Percentiles rank a stretch among this genome's conserved stretches.
Evolutionary conservation across 2,888 invertebrate species (phyloP).

Genomic region (Drosophila mayaguana): DNA sequence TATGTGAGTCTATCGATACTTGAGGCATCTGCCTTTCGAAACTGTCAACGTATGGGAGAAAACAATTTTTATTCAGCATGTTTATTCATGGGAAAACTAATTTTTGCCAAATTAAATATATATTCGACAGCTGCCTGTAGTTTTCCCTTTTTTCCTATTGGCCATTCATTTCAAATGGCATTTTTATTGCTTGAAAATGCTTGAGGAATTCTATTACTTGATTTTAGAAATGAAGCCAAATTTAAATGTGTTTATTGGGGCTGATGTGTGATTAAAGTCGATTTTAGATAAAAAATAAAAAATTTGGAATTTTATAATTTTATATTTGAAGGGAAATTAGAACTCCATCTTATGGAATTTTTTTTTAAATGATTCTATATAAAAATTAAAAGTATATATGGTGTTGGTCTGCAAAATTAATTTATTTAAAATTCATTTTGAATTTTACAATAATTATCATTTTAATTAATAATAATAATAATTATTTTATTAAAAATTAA

Average conservation of each 20-base stretch:
- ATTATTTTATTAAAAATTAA: no score
- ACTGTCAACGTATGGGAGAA: conserved; percentile 1
- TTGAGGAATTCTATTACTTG: background rate
- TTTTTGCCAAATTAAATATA: conserved; percentile 12
- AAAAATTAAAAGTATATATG: no score
- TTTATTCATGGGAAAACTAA: conserved; percentile 10
- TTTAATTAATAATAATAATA: no score
- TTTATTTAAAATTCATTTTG: no score
- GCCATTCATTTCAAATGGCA: conserved; percentile 1
- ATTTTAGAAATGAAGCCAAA: background rate
- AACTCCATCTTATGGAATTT: no score
- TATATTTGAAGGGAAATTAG: no score
- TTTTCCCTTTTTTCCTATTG: background rate
- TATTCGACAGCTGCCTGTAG: conserved; percentile 4
- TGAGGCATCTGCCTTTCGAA: conserved; percentile 7
- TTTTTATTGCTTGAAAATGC: background rate
- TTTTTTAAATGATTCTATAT: no score
- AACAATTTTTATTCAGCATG: conserved; percentile 6
- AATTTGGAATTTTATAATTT: no score
- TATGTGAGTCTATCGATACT: background rate
- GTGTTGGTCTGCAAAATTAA: no score
- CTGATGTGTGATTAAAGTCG: background rate
- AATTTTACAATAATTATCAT: no score
- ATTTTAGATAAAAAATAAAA: background rate
- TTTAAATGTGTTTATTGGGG: background rate